Evolutionary conservation across 35 echinoderm and acorn worm genomes (phyloP).

Genomic region (Apostichopus californicus): DNA sequence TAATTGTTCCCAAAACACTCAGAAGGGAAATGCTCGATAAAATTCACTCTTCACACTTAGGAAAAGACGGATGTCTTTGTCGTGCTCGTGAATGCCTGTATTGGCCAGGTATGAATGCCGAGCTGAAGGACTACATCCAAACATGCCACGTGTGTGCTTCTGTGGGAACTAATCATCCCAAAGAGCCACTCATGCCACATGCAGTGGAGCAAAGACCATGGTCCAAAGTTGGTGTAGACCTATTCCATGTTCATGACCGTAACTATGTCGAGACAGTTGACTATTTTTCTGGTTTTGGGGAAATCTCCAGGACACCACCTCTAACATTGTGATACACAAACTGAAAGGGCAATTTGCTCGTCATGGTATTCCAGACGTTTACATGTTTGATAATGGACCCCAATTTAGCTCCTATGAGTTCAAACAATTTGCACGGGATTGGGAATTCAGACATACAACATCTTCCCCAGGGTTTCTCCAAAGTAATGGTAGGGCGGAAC

Average conservation of each 20-base stretch:
- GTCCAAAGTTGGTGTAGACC: conserved; percentile 63
- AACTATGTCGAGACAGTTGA: conserved; percentile 68
- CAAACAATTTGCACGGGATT: conserved; percentile 46
- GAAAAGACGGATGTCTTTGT: conserved; percentile 63
- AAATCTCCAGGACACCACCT: conserved; percentile 40
- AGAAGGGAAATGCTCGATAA: conserved; percentile 57
- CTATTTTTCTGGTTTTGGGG: conserved; percentile 71
- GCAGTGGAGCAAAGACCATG: conserved; percentile 56
- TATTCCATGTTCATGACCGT: conserved; percentile 54
- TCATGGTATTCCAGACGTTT: conserved; percentile 65
- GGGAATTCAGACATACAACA: conserved; percentile 67
- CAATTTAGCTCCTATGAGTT: conserved; percentile 57
- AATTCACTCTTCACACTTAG: conserved; percentile 69
- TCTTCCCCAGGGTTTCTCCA: conserved; percentile 33
- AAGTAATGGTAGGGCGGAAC: conserved; percentile 39
- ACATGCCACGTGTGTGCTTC: conserved; percentile 60
- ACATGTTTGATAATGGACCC: conserved; percentile 61
- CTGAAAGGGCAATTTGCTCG: conserved; percentile 52
- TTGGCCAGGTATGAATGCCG: conserved; percentile 67
- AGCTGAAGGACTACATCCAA: conserved; percentile 63
- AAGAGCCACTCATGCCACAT: conserved; percentile 51
- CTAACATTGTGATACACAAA: conserved; percentile 31
- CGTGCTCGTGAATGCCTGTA: conserved; percentile 67
- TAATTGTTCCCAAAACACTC: conserved; percentile 53
- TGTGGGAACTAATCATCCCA: conserved; percentile 49